Conservation (phyloP, 2,113 vertebrate genomes). For the Scytalopus superciliaris region DNA sequence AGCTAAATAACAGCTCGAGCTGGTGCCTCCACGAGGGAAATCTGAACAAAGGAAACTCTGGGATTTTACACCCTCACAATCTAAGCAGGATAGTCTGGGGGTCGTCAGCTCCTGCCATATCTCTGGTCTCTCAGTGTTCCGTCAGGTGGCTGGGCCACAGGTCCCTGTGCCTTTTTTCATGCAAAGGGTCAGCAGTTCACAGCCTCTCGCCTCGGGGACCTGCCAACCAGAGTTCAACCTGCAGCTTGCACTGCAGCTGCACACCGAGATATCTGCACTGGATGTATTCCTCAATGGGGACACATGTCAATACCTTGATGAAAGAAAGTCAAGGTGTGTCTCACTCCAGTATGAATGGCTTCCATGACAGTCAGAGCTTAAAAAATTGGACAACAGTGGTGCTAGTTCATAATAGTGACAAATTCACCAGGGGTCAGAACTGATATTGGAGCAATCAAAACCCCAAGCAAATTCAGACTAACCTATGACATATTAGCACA, state of each 20-base stretch:
- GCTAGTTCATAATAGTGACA: neutral
- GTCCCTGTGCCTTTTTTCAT: neutral
- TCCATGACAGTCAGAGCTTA: neutral
- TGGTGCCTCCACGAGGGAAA: accelerated
- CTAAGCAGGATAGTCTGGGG: neutral
- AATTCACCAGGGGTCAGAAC: neutral
- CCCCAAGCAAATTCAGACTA: neutral
- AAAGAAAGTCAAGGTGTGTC: neutral
- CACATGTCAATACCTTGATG: neutral
- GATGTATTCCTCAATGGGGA: accelerated
- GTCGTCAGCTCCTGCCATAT: neutral
- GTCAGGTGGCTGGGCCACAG: neutral
- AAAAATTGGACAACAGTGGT: neutral
- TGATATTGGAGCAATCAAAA: neutral
- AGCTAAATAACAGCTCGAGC: neutral
- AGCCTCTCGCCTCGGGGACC: neutral
- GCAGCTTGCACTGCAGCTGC: neutral
- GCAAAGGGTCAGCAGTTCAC: neutral
- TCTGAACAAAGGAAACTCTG: neutral
- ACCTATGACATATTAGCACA: accelerated
- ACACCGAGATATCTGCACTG: neutral
- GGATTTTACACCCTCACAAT: too few species aligned
- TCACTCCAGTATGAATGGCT: neutral
- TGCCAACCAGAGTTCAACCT: neutral
- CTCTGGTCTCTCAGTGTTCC: neutral